A percentile compares a stretch with the other conserved stretches of the same genome.
These are phyloP conservation scores for Nycticorax nycticorax DNA, from an alignment of 2,113 vertebrate genomes.

Conservation along the genomic window DNA sequence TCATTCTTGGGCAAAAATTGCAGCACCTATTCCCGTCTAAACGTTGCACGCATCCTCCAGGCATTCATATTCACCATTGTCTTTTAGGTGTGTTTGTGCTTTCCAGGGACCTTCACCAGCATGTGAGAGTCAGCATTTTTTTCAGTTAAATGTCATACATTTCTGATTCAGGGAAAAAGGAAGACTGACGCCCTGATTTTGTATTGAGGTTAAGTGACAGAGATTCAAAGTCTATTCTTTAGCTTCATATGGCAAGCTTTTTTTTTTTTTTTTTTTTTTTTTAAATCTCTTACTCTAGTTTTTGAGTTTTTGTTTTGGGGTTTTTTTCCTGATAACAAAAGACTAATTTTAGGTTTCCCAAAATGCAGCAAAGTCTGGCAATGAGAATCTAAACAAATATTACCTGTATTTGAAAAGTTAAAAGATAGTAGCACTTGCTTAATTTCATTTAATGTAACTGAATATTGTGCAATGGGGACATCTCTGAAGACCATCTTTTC, in stretches of 20 bases:
- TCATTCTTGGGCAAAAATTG: background rate
- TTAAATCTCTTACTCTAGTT: background rate
- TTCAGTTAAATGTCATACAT: background rate
- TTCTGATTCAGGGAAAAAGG: background rate
- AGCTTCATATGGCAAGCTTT: background rate
- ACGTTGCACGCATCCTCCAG: background rate
- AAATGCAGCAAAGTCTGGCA: background rate
- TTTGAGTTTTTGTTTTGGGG: background rate
- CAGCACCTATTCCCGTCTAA: background rate
- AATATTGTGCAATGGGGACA: background rate
- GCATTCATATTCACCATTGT: background rate
- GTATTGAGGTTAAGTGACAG: background rate
- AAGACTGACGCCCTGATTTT: background rate
- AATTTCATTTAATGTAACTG: background rate
- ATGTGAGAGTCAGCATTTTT: background rate
- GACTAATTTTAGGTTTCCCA: background rate
- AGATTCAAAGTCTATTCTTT: background rate
- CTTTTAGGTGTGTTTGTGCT: background rate
- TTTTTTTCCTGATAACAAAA: background rate
- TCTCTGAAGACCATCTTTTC: background rate
- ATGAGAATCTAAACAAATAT: background rate
- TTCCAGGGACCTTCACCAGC: background rate
- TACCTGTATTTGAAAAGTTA: background rate
- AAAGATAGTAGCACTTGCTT: background rate
- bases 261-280: background rate